Conservation (phyloP, 1,140 invertebrate species). For the Zelostemma sp. region DNA sequence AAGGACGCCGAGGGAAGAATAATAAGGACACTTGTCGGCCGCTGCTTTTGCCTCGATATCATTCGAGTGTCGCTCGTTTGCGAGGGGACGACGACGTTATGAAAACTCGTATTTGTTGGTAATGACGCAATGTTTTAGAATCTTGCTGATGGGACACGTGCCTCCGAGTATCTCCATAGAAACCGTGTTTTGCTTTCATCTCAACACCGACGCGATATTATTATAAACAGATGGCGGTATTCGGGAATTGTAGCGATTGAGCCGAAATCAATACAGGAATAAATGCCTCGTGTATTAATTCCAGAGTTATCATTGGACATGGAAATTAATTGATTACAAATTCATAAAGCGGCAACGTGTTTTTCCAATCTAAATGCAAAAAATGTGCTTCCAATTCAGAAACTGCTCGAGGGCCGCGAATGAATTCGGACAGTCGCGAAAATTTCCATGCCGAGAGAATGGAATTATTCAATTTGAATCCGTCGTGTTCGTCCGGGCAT, state of each 20-base stretch:
- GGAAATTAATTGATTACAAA: not conserved
- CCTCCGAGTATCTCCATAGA: not conserved
- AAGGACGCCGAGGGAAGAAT: constrained; percentile 37
- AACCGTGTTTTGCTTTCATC: not conserved
- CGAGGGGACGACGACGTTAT: constrained; percentile 18
- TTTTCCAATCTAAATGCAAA: constrained; percentile 17
- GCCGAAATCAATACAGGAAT: not conserved
- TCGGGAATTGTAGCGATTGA: too few relatives aligned
- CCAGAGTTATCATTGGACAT: not conserved
- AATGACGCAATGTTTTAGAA: constrained; percentile 25
- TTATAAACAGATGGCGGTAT: too few relatives aligned
- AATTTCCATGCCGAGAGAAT: constrained; percentile 37
- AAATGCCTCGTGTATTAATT: not conserved
- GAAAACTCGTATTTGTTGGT: constrained; percentile 18
- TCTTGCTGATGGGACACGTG: constrained; percentile 5
- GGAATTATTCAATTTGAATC: constrained; percentile 50
- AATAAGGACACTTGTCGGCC: constrained; percentile 58
- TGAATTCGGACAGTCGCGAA: constrained; percentile 19
- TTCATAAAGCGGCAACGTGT: constrained; percentile 4
- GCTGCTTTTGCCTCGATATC: constrained; percentile 23
- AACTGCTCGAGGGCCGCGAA: not conserved
- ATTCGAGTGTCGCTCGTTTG: constrained; percentile 38
- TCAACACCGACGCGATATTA: too few relatives aligned
- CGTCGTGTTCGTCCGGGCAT: constrained; percentile 39
- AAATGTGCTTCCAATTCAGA: constrained; percentile 12